Base-by-base conservation (phyloP, 2,888 invertebrate species). In the Macrosiphum euphorbiae region DNA sequence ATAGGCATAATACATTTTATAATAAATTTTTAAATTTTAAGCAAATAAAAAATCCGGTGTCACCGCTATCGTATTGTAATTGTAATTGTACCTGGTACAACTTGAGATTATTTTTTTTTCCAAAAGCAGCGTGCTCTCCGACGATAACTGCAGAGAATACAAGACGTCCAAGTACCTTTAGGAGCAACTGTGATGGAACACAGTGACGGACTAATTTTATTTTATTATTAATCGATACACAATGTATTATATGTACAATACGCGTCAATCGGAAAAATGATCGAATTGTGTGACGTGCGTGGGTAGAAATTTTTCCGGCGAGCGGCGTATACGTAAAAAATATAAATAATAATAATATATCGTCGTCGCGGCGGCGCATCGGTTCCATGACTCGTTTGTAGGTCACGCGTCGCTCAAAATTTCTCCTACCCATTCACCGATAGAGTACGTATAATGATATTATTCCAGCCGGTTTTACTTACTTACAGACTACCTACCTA, bases 371-470 rank as follows among this genome's bases (percentile, higher is more conserved):
- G 28, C 50, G 55, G 47, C 85, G 35, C 89, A 93, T 93, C 93
- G 89, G 93, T 94, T 94, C 90, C 86, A 94, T 90, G 86, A 94
- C 90, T 90, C 93, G 90, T 94, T 94, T 94, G 85, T 94, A 90
- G 93, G 93, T 94, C 93, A 94, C 90, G 35, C 52, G 93, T 84
- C 93, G 90, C 47, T 85, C 84, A 86, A 61, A 90, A 94, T 90
- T 86, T 94, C 93, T 94, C 93, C 85, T 94, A 90, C 93, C 86
- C 90, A 20, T 89, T 85, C 86, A 50, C 58, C 93, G 90, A 67
- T 90, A 61, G 58, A 16, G 92, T 44, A 92, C 87, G 16, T 35
- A 35, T 78, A 78, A 78, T 35, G 78, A 78, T 78, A 78, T 78
- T 78, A 78, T 78, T 35, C 28, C 28, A 61, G 55, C 88, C 92